Conservation (phyloP, 2,113 vertebrate species). For the Varanus komodoensis region DNA sequence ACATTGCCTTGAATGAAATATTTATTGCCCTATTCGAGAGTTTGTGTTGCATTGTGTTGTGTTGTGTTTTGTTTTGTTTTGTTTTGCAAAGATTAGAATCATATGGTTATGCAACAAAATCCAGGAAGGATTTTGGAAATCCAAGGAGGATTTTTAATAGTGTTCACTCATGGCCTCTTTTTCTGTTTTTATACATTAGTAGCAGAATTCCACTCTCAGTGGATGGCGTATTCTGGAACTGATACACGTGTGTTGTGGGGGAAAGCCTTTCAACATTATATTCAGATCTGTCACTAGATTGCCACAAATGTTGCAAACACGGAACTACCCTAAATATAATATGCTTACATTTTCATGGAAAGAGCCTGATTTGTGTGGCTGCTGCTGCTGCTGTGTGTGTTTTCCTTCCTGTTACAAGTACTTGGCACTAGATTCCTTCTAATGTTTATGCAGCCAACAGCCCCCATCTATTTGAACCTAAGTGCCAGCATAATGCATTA, state of each 20-base stretch:
- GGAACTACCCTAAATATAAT: background rate
- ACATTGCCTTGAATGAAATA: background rate
- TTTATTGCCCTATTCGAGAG: background rate
- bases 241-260: too few species aligned
- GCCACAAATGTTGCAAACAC: background rate
- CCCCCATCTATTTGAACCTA: constrained; percentile 9
- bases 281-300: background rate
- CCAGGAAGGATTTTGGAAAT: background rate
- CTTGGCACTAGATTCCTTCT: background rate
- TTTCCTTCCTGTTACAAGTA: background rate
- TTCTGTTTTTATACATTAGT: background rate
- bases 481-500: constrained; percentile 22
- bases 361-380: background rate
- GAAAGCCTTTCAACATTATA: background rate
- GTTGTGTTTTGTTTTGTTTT: background rate
- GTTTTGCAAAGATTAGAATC: background rate
- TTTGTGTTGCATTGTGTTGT: too few species aligned
- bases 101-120: background rate
- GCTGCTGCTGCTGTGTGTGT: background rate
- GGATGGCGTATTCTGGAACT: background rate
- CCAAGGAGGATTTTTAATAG: background rate
- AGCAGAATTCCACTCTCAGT: background rate
- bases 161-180: background rate
- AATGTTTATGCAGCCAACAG: background rate
- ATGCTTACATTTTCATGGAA: background rate